phyloP scores from a whole-genome alignment of 2,888 invertebrate genomes.

The Chrysina gloriosa region DNA sequence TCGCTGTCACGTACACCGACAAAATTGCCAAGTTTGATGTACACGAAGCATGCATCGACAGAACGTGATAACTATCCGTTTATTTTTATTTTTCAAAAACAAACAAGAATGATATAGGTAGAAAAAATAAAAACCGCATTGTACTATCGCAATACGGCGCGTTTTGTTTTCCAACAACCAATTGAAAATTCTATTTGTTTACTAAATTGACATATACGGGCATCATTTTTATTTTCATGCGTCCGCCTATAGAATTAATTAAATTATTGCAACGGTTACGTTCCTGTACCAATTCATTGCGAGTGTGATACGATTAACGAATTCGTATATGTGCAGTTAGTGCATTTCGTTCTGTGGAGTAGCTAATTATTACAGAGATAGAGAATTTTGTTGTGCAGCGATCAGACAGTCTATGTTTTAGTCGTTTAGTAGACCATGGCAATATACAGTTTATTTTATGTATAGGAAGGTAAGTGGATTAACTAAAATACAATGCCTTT shows the following conservation, averaged over 20 bases:
- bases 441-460: too few relatives aligned
- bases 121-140: slow-evolving; percentile 10
- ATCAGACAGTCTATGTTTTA: too few relatives aligned
- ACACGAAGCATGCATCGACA: not conserved
- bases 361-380: too few relatives aligned
- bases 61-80: slow-evolving; percentile 10
- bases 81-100: slow-evolving; percentile 16
- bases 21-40: not conserved
- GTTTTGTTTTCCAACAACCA: slow-evolving; percentile 6
- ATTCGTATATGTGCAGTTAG: not conserved
- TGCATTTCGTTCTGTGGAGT: too few relatives aligned
- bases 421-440: too few relatives aligned
- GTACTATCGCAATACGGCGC: slow-evolving; percentile 1
- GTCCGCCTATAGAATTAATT: slow-evolving; percentile 31
- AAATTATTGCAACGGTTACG: slow-evolving; percentile 26
- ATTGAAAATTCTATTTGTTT: slow-evolving; percentile 34
- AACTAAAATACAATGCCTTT: too few relatives aligned
- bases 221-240: slow-evolving; percentile 27
- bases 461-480: too few relatives aligned
- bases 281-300: slow-evolving; percentile 11
- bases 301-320: not conserved
- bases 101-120: slow-evolving; percentile 7
- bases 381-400: too few relatives aligned
- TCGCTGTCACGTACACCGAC: too few relatives aligned
- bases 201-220: slow-evolving; percentile 26